Base-by-base conservation (phyloP, 2,797 vertebrate genomes). In the Eulemur albifrons region DNA sequence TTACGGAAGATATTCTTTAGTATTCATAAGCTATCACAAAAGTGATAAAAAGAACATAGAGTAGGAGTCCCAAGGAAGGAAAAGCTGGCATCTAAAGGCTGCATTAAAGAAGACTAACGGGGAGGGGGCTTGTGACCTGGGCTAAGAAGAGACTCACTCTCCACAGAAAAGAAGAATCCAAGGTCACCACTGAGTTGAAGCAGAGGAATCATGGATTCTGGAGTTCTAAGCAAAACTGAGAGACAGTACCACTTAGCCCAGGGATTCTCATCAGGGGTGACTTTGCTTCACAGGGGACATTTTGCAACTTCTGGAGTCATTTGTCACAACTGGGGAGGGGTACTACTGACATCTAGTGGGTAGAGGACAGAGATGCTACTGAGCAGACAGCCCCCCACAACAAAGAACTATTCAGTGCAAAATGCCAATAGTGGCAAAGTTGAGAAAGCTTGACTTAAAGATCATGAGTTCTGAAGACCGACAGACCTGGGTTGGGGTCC, bases 331-430 rank as follows among this genome's bases (percentile, higher is more conserved):
- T 40, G 27, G 67, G 40, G 21, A 65, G 81, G 54, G 57, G 30
- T 92, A 61, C 38, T 81, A 72, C 75, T 70, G 80, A 82, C 85
- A 82, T 92, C 80, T 86, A 82, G 48, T 82, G 52, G 69, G 61
- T 59, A 82, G 86, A 83, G 23, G 43, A 20, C 57, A 69, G 63
- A 82, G 88, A 90, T 45, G 69, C n/a, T 83, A 75, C 67, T 43
- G 18, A 90, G 40, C 23, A 63, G 2, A 57, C 4, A 73, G 20
- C 12, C 25, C 35, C 54, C 25, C 18, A 65, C 6, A 65, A 75
- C 5, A 57, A 75, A 79, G 70, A 67, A 80, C 52, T 84, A 63
- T n/a, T 17, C 45, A 84, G 35, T 77, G 12, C 40, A 30, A 73
- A 94, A 94, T 80, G 67, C 45, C 27, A 59, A 20, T 4, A 57